phyloP scores from a whole-genome alignment of 2,888 invertebrate genomes.

The Eupithecia subfuscata region DNA sequence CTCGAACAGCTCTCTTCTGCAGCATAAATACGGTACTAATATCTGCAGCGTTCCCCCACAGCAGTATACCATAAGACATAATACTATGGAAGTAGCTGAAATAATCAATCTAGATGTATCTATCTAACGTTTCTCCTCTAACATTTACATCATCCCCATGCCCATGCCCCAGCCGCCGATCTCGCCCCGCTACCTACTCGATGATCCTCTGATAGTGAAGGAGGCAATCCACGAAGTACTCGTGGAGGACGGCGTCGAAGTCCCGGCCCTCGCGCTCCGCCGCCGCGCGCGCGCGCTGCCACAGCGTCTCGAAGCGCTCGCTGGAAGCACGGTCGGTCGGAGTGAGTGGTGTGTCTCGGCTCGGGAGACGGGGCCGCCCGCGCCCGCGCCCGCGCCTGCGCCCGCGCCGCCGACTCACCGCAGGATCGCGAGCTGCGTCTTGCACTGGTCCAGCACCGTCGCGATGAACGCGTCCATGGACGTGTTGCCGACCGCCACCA shows the following conservation, averaged over 20 bases:
- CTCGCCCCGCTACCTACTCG: conserved; percentile 51
- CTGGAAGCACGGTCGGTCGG: conserved; percentile 51
- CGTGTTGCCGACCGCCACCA: conserved; percentile 75
- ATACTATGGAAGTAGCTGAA: no score
- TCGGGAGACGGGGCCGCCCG: no score
- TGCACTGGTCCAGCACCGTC: conserved; percentile 69
- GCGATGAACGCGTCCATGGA: conserved; percentile 77
- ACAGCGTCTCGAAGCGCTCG: conserved; percentile 58
- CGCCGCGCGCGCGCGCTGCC: conserved; percentile 50
- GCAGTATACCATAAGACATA: no score
- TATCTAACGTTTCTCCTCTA: no score
- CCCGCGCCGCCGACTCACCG: no score
- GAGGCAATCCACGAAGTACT: conserved; percentile 55
- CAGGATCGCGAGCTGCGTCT: conserved; percentile 67
- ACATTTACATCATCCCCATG: no score
- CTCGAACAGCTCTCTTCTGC: no score
- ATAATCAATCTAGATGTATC: no score
- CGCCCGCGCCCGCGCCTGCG: no score
- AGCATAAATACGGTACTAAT: no score
- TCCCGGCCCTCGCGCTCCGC: conserved; percentile 31
- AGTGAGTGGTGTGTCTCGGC: neutral
- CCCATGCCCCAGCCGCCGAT: neutral
- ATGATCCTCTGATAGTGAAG: conserved; percentile 62
- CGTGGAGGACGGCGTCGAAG: conserved; percentile 49
- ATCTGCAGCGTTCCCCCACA: no score